phyloP scores from a whole-genome alignment of 2,113 vertebrate genomes.

The Gracilinanus agilis region DNA sequence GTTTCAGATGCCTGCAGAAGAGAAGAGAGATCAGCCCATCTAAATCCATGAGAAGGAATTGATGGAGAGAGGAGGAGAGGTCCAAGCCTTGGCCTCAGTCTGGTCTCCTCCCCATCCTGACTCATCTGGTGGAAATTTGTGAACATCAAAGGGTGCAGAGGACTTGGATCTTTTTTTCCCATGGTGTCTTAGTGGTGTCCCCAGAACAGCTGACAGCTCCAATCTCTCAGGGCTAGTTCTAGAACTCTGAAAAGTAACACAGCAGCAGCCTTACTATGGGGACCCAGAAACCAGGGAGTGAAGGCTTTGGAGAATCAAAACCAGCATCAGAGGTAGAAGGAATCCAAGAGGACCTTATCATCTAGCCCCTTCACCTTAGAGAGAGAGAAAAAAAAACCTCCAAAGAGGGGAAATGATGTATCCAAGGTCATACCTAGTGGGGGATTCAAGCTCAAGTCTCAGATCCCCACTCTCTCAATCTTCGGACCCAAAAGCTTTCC shows the following conservation, averaged over 20 bases:
- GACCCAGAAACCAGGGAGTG: not conserved
- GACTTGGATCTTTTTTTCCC: not conserved
- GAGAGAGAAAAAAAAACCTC: not conserved
- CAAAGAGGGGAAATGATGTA: not conserved
- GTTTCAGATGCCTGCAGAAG: not conserved
- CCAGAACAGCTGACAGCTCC: not conserved
- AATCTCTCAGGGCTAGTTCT: not conserved
- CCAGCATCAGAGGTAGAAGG: not conserved
- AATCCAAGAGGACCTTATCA: not conserved
- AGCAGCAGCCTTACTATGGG: not conserved
- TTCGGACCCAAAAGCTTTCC: not conserved
- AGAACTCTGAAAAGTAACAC: not conserved
- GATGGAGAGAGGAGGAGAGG: not conserved
- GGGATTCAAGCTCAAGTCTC: not conserved
- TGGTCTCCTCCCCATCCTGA: not conserved
- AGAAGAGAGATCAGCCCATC: not conserved
- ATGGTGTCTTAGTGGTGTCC: no score
- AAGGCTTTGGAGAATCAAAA: not conserved
- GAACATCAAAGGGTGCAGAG: not conserved
- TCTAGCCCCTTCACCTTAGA: not conserved
- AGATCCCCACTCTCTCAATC: not conserved
- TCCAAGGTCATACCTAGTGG: not conserved
- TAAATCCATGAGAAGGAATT: not conserved
- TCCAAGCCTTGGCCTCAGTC: not conserved
- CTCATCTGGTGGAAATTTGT: not conserved